Evolutionary conservation across 1,140 invertebrate species (phyloP), one percentile per base, ranked within the genome.

Genomic region (Halictus rubicundus): DNA sequence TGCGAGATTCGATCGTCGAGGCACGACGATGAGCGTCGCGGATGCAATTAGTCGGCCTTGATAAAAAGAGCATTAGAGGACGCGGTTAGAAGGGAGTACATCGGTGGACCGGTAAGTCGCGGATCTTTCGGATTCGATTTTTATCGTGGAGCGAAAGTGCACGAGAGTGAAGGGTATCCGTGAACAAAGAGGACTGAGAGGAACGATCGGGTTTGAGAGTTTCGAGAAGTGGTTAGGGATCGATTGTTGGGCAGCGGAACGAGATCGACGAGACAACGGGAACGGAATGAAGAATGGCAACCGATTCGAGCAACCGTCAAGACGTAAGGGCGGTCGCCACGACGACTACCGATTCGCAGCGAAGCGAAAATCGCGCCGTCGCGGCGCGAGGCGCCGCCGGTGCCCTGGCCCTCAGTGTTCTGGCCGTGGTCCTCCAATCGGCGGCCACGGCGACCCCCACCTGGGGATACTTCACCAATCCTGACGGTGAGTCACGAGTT

Each of bases 391-490:
- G 91, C 39, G 91, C 96, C 89, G 95, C 96, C 90, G 95, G 95
- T 88, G 96, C 96, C 84, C 95, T 96, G 71, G 94, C 95, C 86
- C 93, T 97, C 81, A 96, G 96, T 81, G 95, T 97, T 87, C 94
- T 96, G 75, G 96, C 96, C 88, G 95, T 97, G 87, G 95, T 96
- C 60, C 94, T 97, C 83, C 92, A 93, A 87, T 88, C 90, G 16
- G 96, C 95, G 52, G 95, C 96, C 63, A 95, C 96, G 27, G 96
- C 96, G 57, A 95, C 96, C 66, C 96, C 96, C 59, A 95, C 95
- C 85, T 97, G 96, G 96, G 96, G 96, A 73, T 95, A 97, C 89
- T 97, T 96, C 92, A 94, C 95, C 86, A 96, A 95, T 89, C 93
- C 93, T 84, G 91, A 94, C 89, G 94, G 94, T 95, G 85, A 93